Percentiles rank a stretch among this genome's conserved stretches.
Conservation (phyloP, 2,888 invertebrate genomes). For the Scelioninae gen. 2 region DNA sequence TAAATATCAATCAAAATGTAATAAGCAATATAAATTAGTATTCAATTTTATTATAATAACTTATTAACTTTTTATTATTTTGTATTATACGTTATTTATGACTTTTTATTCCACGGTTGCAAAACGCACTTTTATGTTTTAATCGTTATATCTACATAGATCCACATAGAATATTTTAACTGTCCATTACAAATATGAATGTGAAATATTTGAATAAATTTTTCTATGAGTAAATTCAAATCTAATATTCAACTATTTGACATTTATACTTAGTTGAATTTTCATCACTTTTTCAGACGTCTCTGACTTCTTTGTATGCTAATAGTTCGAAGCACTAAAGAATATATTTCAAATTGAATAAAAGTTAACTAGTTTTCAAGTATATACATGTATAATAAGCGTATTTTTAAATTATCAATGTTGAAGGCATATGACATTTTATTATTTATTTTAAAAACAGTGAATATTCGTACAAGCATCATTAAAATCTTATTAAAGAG, state of each 20-base stretch:
- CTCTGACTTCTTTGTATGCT: constrained; percentile 2
- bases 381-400: not conserved
- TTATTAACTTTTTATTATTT: no score
- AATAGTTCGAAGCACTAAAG: constrained; percentile 7
- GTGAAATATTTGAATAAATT: constrained; percentile 1
- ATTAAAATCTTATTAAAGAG: constrained; percentile 20
- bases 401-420: not conserved
- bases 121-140: no score
- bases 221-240: not conserved
- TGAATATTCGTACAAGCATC: constrained; percentile 3
- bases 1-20: no score
- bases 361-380: not conserved
- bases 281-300: constrained; percentile 4
- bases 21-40: no score
- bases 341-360: not conserved
- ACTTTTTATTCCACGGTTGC: no score
- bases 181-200: no score
- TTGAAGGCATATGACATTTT: not conserved
- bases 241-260: constrained; percentile 11
- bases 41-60: no score
- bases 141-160: no score
- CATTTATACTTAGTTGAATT: constrained; percentile 2
- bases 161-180: no score
- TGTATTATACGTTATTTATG: no score
- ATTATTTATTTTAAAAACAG: not conserved